Evolutionary conservation across 2,797 vertebrate genomes (phyloP), one percentile per base, ranked within the genome.

Genomic region (Morus bassanus): DNA sequence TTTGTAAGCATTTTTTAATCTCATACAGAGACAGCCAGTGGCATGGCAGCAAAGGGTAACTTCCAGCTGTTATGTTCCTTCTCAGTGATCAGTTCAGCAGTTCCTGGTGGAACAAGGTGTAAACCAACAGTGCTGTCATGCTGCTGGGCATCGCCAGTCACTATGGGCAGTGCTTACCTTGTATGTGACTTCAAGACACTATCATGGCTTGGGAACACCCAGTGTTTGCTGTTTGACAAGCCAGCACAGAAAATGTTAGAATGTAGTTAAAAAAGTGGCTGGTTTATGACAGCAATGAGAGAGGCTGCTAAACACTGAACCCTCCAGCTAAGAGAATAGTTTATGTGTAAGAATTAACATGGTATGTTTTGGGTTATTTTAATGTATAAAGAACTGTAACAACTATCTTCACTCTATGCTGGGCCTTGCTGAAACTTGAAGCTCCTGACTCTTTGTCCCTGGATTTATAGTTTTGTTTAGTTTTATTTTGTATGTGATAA

Each of bases 1-100:
- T 91, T 94, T 93, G 18, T 86, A 93, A 93, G 33, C 25, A 72
- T 85, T 92, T 90, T 88, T 13, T 13, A 94, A 91, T 90, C 28
- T 77, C 13, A 22, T 21, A 33, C 39, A 39, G 39, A 96, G 79
- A 73, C 41, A 46, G 61, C 33, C 83, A 73, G 50, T 67, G 63
- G 64, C 43, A 75, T 56, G 64, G 65, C 8, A 69, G 53, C 16
- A 54, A 78, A 82, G 31, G 76, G 43, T 9, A 67, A 4, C 53
- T 67, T 89, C 80, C 63, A 74, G 35, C 54, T 67, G 17, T 54
- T 70, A 31, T 56, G 24, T 13, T 90, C 8, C 37, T 79, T 67
- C 53, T 83, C 39, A 22, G 10, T 5, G 33, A 74, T 76, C 64
- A 74, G 19, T 33, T 79, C 22, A 18, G 51, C 35, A 78, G 46